Evolutionary conservation across 2,888 invertebrate genomes (phyloP).

Genomic region (Neoascia interrupta): DNA sequence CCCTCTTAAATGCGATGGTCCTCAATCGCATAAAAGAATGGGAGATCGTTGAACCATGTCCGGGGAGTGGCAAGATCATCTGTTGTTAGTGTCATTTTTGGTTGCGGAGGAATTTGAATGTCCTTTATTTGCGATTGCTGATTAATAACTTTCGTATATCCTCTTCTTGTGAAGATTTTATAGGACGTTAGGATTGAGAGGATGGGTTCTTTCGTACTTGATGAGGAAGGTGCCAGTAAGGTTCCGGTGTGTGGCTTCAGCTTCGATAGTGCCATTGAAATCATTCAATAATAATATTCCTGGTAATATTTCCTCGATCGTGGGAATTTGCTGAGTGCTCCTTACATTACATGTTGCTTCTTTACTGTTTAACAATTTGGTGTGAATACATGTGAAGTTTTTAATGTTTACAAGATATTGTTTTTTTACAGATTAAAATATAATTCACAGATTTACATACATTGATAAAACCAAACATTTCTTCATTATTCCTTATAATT

Average conservation of each 20-base stretch:
- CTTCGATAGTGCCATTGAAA: neutral
- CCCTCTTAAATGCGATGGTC: too few relatives aligned
- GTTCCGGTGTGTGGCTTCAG: too few relatives aligned
- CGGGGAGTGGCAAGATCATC: slow-evolving; percentile 3
- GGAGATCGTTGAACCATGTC: slow-evolving; percentile 3
- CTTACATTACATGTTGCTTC: slow-evolving; percentile 8
- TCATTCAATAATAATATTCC: neutral
- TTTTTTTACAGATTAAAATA: slow-evolving; percentile 3
- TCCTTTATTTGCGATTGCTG: slow-evolving; percentile 6
- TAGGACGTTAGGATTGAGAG: neutral
- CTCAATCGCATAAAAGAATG: neutral
- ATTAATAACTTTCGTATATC: neutral
- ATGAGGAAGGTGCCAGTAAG: neutral
- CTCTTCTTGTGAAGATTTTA: neutral
- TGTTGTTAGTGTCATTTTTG: neutral
- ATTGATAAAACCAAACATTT: slow-evolving; percentile 4
- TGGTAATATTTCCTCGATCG: slow-evolving; percentile 8
- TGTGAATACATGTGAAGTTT: slow-evolving; percentile 10
- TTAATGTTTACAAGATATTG: slow-evolving; percentile 11
- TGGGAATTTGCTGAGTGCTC: slow-evolving; percentile 12
- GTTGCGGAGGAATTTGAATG: slow-evolving; percentile 10
- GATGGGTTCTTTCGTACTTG: neutral
- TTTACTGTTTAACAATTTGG: slow-evolving; percentile 8
- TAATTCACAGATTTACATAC: slow-evolving; percentile 13
- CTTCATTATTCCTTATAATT: too few relatives aligned